phyloP scores from a whole-genome alignment of 2,113 vertebrate genomes.

The Taurulus bubalis region DNA sequence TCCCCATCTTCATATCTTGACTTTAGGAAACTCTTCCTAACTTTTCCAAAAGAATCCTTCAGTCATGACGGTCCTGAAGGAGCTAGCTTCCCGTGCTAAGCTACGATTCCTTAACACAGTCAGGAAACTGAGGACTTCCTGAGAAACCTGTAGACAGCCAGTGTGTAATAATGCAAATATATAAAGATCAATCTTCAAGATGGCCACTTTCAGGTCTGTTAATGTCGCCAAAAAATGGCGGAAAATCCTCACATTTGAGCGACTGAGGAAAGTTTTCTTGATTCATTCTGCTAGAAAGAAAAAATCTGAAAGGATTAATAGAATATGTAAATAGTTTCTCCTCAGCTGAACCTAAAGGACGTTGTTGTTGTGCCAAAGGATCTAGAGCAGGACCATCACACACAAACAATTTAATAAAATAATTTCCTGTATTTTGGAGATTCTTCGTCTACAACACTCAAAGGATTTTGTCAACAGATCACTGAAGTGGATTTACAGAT shows the following conservation, averaged over 20 bases:
- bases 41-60: no score
- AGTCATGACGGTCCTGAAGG: not conserved
- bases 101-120: not conserved
- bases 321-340: no score
- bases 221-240: no score
- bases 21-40: not conserved
- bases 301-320: no score
- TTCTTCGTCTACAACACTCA: not conserved
- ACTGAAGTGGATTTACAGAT: not conserved
- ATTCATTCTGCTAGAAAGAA: no score
- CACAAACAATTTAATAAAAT: not conserved
- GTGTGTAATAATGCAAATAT: not conserved
- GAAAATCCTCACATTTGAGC: no score
- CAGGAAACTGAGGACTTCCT: no score
- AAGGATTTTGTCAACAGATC: not conserved
- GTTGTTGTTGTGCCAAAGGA: not conserved
- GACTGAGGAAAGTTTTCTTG: no score
- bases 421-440: not conserved
- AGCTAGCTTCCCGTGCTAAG: not conserved
- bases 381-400: not conserved
- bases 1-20: not conserved
- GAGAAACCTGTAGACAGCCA: no score
- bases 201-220: no score
- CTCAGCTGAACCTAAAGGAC: no score
- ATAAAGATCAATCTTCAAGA: not conserved